phyloP scores from a whole-genome alignment of 2,797 vertebrate species.

The Phrynocephalus guinanensis region DNA sequence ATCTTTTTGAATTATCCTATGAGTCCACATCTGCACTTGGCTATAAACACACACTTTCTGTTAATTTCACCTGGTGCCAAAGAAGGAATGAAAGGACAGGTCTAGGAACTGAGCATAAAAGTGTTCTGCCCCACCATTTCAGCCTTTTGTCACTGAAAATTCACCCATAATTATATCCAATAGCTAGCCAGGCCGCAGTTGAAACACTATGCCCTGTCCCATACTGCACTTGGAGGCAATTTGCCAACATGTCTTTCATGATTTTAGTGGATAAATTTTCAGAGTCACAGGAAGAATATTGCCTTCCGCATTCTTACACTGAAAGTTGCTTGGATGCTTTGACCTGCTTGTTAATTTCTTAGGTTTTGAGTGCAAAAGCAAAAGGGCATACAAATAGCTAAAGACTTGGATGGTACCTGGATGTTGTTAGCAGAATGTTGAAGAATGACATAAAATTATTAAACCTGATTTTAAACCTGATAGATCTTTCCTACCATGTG shows the following conservation, averaged over 20 bases:
- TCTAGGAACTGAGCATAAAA: not conserved
- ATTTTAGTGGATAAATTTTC: conserved; percentile 32
- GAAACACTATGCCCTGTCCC: conserved; percentile 50
- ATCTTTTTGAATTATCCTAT: not conserved
- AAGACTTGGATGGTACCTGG: not conserved
- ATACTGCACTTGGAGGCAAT: conserved; percentile 41
- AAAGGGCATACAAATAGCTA: not conserved
- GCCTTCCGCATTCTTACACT: conserved; percentile 13
- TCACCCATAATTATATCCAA: conserved; percentile 43
- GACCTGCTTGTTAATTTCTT: not conserved
- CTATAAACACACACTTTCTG: conserved; percentile 35
- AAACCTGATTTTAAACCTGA: too few relatives aligned
- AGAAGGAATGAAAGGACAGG: not conserved
- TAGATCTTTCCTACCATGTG: not conserved
- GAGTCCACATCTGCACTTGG: not conserved
- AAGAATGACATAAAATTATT: too few relatives aligned
- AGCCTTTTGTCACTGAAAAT: conserved; percentile 11
- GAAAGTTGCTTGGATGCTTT: conserved; percentile 17
- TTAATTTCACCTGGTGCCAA: not conserved
- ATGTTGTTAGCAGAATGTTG: too few relatives aligned
- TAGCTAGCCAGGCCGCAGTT: conserved; percentile 35
- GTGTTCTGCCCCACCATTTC: not conserved
- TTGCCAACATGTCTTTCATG: conserved; percentile 41
- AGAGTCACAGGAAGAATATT: conserved; percentile 33
- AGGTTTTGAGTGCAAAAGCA: conserved; percentile 25